Base-by-base conservation (phyloP, 2,113 vertebrate genomes). In the Sarotherodon lohbergeri region DNA sequence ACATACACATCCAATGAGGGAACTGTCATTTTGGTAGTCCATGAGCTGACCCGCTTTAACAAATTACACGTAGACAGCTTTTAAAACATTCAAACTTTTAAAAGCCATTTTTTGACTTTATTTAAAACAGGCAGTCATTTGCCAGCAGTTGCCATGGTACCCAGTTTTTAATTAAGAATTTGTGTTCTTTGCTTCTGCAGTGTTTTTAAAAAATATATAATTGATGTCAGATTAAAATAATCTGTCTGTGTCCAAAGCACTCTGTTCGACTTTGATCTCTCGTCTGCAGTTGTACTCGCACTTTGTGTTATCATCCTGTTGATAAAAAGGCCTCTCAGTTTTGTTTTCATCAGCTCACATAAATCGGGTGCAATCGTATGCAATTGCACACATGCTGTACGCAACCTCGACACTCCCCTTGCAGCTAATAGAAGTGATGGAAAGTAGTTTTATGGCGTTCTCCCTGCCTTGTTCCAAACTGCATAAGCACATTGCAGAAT, bases 161-260 rank as follows among this genome's bases (percentile, higher is more conserved):
- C 91, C 9, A 41, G 19, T 81, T 94, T 88, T 88, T 78, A 83
- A 86, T 87, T 86, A 90, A 92, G 78, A 92, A 86, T 29, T 14
- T 81, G 14, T 52, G 80, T 79, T 83, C 81, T 90, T 55, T 85
- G 84, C 84, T 39, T 57, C 57, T 92, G 86, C 87, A 85, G 89
- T 88, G 59, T 92, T 93, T 84, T 66, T 1, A n/a, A 36, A 66
- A 66, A 36, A n/a, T 66, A n/a, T 66, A 66, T 66, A 66, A 66
- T 80, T 86, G 80, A 91, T 88, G 81, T 83, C 36, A 82, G 83
- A 81, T 87, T 68, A 86, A 89, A 91, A 91, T 87, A 87, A 91
- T 89, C 50, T 68, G 16, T 86, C 55, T 34, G 11, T 89, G 86
- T 94, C 29, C 7, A 83, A 80, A 59, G 9, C 22, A 13, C 86